Evolutionary conservation across 2,113 vertebrate genomes (phyloP), one percentile per base, ranked within the genome.

Genomic region (Odocoileus virginianus): DNA sequence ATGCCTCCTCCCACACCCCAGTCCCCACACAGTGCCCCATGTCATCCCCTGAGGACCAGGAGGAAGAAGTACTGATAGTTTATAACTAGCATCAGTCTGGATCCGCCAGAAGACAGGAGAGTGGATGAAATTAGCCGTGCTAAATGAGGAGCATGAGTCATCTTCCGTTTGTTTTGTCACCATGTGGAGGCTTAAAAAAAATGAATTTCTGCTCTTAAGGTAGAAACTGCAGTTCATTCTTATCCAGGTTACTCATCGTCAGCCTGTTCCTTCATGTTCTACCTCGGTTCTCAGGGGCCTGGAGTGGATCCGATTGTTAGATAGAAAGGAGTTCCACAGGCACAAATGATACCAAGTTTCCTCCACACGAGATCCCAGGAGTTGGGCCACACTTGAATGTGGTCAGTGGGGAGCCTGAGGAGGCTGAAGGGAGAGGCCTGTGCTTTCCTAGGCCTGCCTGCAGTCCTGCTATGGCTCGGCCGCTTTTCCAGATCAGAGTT

Each of bases 1-100:
- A 9, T 0, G 6, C 43, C 8, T 60, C 27, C 71, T 9, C 30
- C 15, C 52, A 33, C 28, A 28, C 25, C 55, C n/a, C 57, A 2
- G 25, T 1, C 23, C 17, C 6, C 0, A 2, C 17, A 10, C n/a
- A 12, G 52, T 11, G 25, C 17, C 87, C 14, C 45, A 13, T 2
- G 1, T 14, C 40, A 23, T 52, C 60, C 30, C 36, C 43, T 0
- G 13, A 67, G 86, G 50, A 52, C 54, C 13, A 3, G 45, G 30
- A 71, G 71, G 45, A 76, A 52, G 87, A 71, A 83, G 21, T 11
- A 76, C 27, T 43, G 71, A 7, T 76, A 10, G 33, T 74, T 88
- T 43, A 28, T 67, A 21, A 16, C 33, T 57, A 3, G 25, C 89
- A 55, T 52, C 57, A 88, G 58, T 52, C 78, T 94, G 54, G 81